These are phyloP conservation scores for Montifringilla adamsi DNA, from an alignment of 2,113 vertebrate species.

Conservation along the genomic window DNA sequence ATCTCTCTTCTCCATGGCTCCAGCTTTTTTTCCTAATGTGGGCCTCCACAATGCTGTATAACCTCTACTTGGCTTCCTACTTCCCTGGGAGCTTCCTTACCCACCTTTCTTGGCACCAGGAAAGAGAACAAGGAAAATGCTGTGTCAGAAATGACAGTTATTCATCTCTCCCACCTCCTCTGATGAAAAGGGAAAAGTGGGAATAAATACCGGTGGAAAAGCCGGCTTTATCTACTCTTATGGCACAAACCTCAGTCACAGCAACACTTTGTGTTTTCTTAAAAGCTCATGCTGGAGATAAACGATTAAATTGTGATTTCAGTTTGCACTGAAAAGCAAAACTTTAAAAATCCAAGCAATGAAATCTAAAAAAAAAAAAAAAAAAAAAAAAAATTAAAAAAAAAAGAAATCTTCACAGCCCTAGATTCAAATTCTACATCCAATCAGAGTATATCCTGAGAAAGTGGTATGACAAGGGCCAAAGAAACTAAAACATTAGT, in stretches of 20 bases:
- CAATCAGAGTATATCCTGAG: neutral
- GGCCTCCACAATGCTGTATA: neutral
- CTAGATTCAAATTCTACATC: neutral
- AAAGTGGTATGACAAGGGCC: neutral
- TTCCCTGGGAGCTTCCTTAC: neutral
- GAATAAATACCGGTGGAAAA: neutral
- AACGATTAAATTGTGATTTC: neutral
- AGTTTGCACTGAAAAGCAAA: neutral
- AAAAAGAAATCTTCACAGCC: neutral
- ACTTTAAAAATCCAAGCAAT: neutral
- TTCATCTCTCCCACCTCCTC: neutral
- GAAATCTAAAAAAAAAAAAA: neutral
- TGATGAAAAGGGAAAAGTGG: neutral
- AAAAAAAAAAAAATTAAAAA: neutral
- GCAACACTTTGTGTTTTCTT: neutral
- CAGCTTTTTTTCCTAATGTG: neutral
- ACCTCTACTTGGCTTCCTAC: neutral
- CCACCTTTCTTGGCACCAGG: neutral
- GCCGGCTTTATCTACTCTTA: neutral
- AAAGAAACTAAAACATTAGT: neutral
- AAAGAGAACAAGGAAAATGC: neutral
- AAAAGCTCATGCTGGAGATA: neutral
- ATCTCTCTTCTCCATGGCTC: neutral
- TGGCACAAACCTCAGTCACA: neutral
- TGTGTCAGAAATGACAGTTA: neutral